phyloP scores from a whole-genome alignment of 2,113 vertebrate genomes.

The Athene noctua region DNA sequence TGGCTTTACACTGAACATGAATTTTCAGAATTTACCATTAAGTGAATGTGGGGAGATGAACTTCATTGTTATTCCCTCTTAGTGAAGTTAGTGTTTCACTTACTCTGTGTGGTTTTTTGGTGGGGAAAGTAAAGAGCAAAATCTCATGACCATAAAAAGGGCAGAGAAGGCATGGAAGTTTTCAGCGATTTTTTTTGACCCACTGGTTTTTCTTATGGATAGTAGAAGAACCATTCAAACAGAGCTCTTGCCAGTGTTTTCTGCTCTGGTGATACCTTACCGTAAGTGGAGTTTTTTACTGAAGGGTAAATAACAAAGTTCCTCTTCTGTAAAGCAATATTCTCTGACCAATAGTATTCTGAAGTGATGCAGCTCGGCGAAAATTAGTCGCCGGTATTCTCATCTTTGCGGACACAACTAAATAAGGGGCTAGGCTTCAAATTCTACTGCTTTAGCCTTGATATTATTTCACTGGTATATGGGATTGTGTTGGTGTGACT shows the following conservation, averaged over 20 bases:
- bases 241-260: neutral
- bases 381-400: neutral
- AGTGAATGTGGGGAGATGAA: neutral
- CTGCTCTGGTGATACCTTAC: neutral
- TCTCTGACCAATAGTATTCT: neutral
- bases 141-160: neutral
- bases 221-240: neutral
- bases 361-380: neutral
- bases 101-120: accelerated
- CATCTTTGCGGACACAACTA: neutral
- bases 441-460: neutral
- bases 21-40: neutral
- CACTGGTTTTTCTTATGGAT: neutral
- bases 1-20: neutral
- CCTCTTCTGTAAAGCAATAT: neutral
- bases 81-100: neutral
- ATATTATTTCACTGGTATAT: neutral
- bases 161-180: neutral
- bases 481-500: neutral
- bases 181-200: neutral
- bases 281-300: neutral
- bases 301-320: neutral
- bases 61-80: neutral
- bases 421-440: neutral
- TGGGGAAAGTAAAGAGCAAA: neutral